Base-by-base conservation (phyloP, 1,140 invertebrate species). In the Mercenaria mercenaria region DNA sequence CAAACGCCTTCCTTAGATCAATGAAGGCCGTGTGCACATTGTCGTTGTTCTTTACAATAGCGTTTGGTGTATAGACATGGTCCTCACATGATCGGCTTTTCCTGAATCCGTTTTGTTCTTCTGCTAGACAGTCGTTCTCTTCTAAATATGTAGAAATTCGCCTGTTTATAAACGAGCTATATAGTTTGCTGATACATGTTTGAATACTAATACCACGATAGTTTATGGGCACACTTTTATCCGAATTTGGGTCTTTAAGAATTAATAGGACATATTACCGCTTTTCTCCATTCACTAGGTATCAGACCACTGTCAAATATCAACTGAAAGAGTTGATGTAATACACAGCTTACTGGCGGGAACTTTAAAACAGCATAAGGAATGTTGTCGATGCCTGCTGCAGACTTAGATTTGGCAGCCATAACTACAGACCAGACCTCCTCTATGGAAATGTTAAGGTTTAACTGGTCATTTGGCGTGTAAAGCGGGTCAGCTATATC, bases 231-330 rank as follows among this genome's bases (percentile, higher is more conserved):
- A n/a, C n/a, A n/a, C 8, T 64, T 26, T 29, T 52, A 32, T 86
- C 83, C n/a, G n/a, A n/a, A n/a, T n/a, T n/a, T n/a, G n/a, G n/a
- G n/a, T n/a, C n/a, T n/a, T n/a, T n/a, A n/a, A n/a, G 74, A 74
- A 29, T 52, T 32, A 18, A 86, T 52, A 8, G 83, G 83, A 32
- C 64, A 72, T 20, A 86, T 86, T 8, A 86, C 41, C 13, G 83
- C 69, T 56, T 86, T 72, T 74, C 67, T 47, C 69, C 83, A 86
- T 47, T 52, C 50, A 18, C 52, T 39, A 8, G 83, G 83, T 11
- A 86, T 86, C 23, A 74, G 11, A n/a, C 43, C 29, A 3, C 39
- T 86, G 6, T 84, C 82, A 41, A 69, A 69, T 13, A 67, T 26
- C 41, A 84, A 29, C 20, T 74, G 64, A 74, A 86, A 86, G 13